phyloP scores from a whole-genome alignment of 2,113 vertebrate genomes.

The Acinonyx jubatus region DNA sequence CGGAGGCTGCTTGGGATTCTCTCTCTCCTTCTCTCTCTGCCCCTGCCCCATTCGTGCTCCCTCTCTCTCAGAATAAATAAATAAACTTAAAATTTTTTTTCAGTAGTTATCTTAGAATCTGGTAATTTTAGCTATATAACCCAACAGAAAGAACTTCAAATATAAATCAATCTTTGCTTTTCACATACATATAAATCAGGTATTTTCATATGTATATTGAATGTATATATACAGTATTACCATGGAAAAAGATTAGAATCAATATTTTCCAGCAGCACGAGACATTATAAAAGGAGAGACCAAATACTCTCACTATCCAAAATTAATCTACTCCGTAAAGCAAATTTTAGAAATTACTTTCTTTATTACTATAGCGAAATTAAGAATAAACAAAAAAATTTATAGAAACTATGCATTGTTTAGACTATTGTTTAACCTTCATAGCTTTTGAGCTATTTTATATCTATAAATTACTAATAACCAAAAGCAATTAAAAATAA shows the following conservation, averaged over 20 bases:
- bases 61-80: no score
- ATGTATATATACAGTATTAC: not conserved
- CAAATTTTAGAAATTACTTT: not conserved
- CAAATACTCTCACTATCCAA: not conserved
- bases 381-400: conserved; percentile 6
- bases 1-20: no score
- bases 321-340: not conserved
- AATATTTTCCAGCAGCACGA: not conserved
- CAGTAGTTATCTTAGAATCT: not conserved
- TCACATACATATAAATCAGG: not conserved
- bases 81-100: not conserved
- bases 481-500: not conserved
- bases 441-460: not conserved
- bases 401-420: not conserved
- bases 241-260: not conserved
- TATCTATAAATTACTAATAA: conserved; percentile 1
- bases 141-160: not conserved
- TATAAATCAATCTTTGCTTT: conserved; percentile 12
- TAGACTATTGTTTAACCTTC: not conserved
- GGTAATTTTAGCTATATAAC: conserved; percentile 13
- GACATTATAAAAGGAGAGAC: not conserved
- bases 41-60: no score
- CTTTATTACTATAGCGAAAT: not conserved
- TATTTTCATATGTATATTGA: not conserved
- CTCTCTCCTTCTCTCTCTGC: no score